Base-by-base conservation (phyloP, 2,797 vertebrate genomes). In the Spizella passerina region DNA sequence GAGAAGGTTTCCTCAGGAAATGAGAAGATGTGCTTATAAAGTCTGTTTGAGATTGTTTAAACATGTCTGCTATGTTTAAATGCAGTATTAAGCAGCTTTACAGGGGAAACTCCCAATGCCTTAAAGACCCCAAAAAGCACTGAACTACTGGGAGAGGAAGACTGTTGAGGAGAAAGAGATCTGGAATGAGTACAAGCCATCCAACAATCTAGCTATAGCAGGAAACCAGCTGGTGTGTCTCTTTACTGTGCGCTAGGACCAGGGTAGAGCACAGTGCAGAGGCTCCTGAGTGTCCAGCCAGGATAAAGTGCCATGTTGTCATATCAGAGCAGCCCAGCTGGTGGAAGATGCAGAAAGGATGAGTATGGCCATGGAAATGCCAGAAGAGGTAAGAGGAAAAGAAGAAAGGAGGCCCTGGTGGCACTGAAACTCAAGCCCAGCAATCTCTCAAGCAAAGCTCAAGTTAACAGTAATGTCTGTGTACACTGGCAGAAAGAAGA, bases 1-100 rank as follows among this genome's bases (percentile, higher is more conserved):
- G 76, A 89, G 71, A 61, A 56, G 44, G 47, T 92, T 94, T 96
- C 92, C 76, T 95, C 61, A 39, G 80, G 91, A 94, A 96, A 94
- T 10, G 24, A 30, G 65, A 59, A 59, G 17, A 38, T 50, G 77
- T 66, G 77, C 72, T 86, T 82, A 86, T 56, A 92, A 66, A 68
- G 71, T 91, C 50, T 71, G 53, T 95, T 81, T 89, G 87, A 87
- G 65, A 93, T 80, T 43, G 10, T 77, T 91, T 92, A 77, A 92
- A 92, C n/a, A 50, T 77, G 44, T 61, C 59, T 89, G 56, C 86
- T 96, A 77, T 91, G 27, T 82, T 90, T 90, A 95, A 96, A 96
- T 41, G 23, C 59, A 80, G 27, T n/a, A 81, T 79, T 94, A 68
- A 90, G 56, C 61, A 93, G 78, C 34, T 69, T 90, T 78, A 75